A percentile compares a stretch with the other conserved stretches of the same genome.
Conservation (phyloP, 1,140 invertebrate genomes). For the Lerema accius region DNA sequence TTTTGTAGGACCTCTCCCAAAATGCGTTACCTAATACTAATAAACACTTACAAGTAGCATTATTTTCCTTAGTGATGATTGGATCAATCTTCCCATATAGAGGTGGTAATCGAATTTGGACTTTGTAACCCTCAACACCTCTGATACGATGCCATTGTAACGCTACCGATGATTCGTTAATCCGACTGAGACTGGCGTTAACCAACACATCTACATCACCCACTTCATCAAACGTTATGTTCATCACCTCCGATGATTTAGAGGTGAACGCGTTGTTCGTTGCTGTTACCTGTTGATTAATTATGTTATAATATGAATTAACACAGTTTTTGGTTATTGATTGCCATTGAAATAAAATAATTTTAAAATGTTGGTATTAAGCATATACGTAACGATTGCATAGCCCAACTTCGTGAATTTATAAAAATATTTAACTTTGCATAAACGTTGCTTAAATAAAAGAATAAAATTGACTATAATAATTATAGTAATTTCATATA, state of each 20-base stretch:
- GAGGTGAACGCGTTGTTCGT: constrained; percentile 85
- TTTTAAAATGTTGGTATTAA: too few species aligned
- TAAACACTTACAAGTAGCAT: constrained; percentile 80
- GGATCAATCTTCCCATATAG: constrained; percentile 81
- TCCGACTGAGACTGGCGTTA: constrained; percentile 80
- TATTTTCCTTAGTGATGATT: constrained; percentile 65
- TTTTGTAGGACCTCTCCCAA: too few species aligned
- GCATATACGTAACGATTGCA: too few species aligned
- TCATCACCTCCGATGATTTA: constrained; percentile 82
- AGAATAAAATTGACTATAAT: too few species aligned
- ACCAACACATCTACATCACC: constrained; percentile 85
- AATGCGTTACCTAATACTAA: too few species aligned
- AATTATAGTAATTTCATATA: too few species aligned
- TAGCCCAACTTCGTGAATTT: too few species aligned
- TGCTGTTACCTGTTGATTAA: constrained; percentile 84
- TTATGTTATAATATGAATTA: too few species aligned
- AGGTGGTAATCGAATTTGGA: constrained; percentile 77
- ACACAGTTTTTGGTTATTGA: too few species aligned
- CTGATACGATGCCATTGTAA: constrained; percentile 85
- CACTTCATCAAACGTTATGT: constrained; percentile 84
- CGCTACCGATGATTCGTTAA: constrained; percentile 81
- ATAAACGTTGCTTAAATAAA: too few species aligned
- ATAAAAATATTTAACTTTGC: too few species aligned
- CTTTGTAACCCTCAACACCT: constrained; percentile 85
- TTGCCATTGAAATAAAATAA: too few species aligned